Evolutionary conservation across 2,888 invertebrate genomes (phyloP).

Genomic region (Cremastinae sp.): DNA sequence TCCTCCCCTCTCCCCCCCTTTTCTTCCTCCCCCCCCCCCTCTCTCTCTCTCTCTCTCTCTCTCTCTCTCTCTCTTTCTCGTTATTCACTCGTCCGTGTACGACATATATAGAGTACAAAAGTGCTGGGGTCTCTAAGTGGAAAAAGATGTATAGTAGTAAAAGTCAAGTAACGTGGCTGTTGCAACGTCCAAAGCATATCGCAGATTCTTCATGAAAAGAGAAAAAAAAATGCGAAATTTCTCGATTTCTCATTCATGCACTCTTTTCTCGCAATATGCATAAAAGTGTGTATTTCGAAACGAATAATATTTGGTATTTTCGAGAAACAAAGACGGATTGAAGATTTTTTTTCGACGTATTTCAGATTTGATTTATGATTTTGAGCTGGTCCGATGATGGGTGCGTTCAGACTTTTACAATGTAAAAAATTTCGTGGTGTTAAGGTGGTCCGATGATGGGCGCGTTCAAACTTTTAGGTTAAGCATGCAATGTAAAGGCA

Average conservation of each 20-base stretch:
- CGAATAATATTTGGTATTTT: too few species aligned
- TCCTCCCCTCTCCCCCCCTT: background rate
- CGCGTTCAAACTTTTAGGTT: too few species aligned
- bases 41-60: background rate
- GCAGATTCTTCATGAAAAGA: background rate
- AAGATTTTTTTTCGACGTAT: too few species aligned
- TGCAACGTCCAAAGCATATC: slow-evolving; percentile 14
- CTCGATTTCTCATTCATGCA: background rate
- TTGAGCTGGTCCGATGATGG: too few species aligned
- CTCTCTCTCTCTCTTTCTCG: slow-evolving; percentile 3
- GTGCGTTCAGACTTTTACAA: too few species aligned
- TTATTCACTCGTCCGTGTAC: background rate
- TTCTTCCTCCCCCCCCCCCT: background rate
- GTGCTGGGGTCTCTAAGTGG: slow-evolving; percentile 41
- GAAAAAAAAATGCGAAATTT: slow-evolving; percentile 2
- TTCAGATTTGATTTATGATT: too few species aligned
- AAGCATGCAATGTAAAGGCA: too few species aligned
- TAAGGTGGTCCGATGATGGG: too few species aligned
- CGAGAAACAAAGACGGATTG: too few species aligned
- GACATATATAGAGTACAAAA: background rate
- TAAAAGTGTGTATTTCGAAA: background rate
- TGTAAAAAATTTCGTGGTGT: too few species aligned
- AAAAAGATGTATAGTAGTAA: slow-evolving; percentile 49
- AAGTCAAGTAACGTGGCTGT: slow-evolving; percentile 33
- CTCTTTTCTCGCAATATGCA: background rate